Base-by-base conservation (phyloP, 2,113 vertebrate genomes). In the Peromyscus californicus region DNA sequence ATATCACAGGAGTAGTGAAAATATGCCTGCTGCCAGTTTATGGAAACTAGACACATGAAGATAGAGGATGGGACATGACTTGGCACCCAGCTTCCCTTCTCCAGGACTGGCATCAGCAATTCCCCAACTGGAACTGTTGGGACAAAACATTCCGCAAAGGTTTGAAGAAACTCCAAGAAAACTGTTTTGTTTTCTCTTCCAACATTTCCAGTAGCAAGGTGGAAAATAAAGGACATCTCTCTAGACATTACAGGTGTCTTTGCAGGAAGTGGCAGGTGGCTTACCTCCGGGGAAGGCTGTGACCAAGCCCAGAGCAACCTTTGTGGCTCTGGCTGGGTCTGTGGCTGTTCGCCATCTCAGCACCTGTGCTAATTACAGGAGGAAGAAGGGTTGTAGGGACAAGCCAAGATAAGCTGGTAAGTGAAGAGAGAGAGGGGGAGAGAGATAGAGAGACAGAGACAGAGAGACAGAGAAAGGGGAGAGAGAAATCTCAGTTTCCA, bases 51-150 rank as follows among this genome's bases (percentile, higher is more conserved):
- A 72, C 17, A 29, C 67, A 33, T 36, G n/a, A 48, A 94, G 31
- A 1, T 4, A 3, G 4, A 10, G 10, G 9, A 3, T 36, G 6
- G 16, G 42, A 8, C 2, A 75, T 19, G 51, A 1, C 2, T 6
- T 39, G 3, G 48, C 17, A 89, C 39, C 1, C 3, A 15, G 3
- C 63, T 76, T 48, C 19, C 2, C 7, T 15, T 7, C 2, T 51
- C 15, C 2, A 29, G 69, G 42, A n/a, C 11, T 51, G 13, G 6
- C 8, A 36, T 85, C 72, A 16, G 11, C 7, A 92, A 29, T 69
- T 94, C 42, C 61, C 4, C 24, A 8, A 67, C 19, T 67, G 4
- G 11, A 24, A 42, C 63, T 89, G 39, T 19, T 17, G 29, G 6
- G 1, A 36, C 36, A 65, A 88, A 94, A 89, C 48, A 57, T 42